Evolutionary conservation across 2,888 invertebrate species (phyloP), one percentile per base, ranked within the genome.

Genomic region (Lamellibrachia satsuma): DNA sequence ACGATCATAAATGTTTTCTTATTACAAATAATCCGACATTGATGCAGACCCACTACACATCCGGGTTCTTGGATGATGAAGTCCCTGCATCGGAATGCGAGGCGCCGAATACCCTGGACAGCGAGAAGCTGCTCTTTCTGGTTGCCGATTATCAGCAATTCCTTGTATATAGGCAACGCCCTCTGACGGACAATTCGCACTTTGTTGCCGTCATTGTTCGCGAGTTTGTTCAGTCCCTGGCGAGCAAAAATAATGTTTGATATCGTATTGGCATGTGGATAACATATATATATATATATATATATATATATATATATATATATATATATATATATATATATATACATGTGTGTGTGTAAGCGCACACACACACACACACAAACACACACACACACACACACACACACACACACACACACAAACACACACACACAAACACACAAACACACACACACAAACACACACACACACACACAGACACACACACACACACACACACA

Each of bases 151-250:
- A n/a, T 93, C 93, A 8, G 94, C 94, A 7, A 92, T 90, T 52
- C 92, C 92, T 7, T 94, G 92, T 94, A 95, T 90, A 95, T 92
- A 15, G 94, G 93, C 39, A 95, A 90, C n/a, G 93, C 94, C 1
- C 95, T 94, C 75, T 94, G 94, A 55, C 93, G 92, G 1, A 95
- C 94, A 8, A 95, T 94, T 90, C 94, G 93, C 15, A 94, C 94
- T 92, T 95, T 95, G 93, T 95, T 95, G 90, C 94, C 94, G 93
- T 95, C 95, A 93, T 95, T 95, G 15, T 94, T 93, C 7, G 95
- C 94, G 7, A 95, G 93, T 92, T 95, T 95, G 92, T 95, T 95
- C 52, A 95, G 93, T 0, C 95, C 95, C 52, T 93, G 93, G 15
- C 22, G 75, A 75, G 75, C 22, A 75, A 6, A 75, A 22, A 75